Evolutionary conservation across 2,797 vertebrate species (phyloP).

Genomic region (Sciurus vulgaris): DNA sequence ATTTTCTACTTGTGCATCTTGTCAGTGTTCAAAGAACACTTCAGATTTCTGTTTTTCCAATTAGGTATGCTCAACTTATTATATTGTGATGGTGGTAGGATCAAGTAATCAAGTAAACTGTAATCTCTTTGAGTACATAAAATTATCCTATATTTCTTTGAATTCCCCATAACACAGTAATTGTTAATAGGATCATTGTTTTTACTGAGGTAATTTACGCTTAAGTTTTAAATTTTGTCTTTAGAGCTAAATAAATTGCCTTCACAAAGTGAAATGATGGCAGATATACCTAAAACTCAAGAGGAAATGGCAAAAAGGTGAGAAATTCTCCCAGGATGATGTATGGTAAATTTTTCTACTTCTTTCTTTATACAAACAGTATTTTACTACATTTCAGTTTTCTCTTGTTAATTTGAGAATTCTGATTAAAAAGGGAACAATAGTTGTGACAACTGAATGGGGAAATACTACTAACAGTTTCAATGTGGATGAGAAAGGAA

Average conservation of each 20-base stretch:
- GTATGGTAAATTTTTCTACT: too few relatives aligned
- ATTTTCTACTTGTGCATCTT: background rate
- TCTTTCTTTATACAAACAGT: too few relatives aligned
- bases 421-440: too few relatives aligned
- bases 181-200: constrained; percentile 39
- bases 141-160: constrained; percentile 31
- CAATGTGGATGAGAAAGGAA: background rate
- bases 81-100: background rate
- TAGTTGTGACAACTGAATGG: too few relatives aligned
- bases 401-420: too few relatives aligned
- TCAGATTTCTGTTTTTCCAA: background rate
- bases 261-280: constrained; percentile 86
- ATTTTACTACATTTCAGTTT: too few relatives aligned
- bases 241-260: constrained; percentile 89
- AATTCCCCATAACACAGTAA: constrained; percentile 31
- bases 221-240: too few relatives aligned
- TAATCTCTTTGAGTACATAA: background rate
- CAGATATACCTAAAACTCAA: too few relatives aligned
- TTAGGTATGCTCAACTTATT: background rate
- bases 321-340: too few relatives aligned
- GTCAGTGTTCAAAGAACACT: background rate
- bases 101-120: background rate
- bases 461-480: too few relatives aligned
- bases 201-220: too few relatives aligned
- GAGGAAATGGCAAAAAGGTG: too few relatives aligned